A percentile compares a stretch with the other conserved stretches of the same genome.
Conservation (phyloP, 2,797 vertebrate genomes). For the Acrossocheilus fasciatus region DNA sequence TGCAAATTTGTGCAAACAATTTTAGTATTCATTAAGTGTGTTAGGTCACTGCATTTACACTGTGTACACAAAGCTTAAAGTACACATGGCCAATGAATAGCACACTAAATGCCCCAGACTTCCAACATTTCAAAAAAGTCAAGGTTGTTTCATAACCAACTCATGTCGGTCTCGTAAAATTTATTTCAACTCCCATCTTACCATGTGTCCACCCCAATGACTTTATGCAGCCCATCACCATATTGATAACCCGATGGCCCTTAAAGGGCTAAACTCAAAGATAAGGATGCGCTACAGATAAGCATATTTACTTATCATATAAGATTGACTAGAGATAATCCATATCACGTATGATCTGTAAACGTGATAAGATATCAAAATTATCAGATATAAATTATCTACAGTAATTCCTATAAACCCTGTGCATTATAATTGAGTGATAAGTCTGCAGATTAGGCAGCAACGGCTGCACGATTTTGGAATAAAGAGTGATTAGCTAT, state of each 20-base stretch:
- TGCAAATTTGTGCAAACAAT: not conserved
- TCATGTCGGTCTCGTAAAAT: not conserved
- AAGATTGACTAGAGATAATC: slow-evolving; percentile 18
- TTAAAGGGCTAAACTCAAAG: not conserved
- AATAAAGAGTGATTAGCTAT: not conserved
- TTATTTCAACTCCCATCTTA: not conserved
- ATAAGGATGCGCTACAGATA: slow-evolving; percentile 33
- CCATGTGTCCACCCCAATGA: not conserved
- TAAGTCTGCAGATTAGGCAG: slow-evolving; percentile 4
- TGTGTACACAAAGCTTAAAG: slow-evolving; percentile 22
- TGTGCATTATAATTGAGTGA: not conserved
- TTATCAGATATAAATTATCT: not conserved
- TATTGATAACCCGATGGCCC: slow-evolving; percentile 29
- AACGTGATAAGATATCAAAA: slow-evolving; percentile 19
- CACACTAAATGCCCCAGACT: not conserved
- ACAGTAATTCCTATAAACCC: not conserved
- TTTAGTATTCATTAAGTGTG: not conserved
- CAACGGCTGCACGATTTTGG: not conserved
- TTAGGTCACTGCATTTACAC: not conserved
- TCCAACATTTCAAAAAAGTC: slow-evolving; percentile 4
- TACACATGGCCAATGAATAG: not conserved
- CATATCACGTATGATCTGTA: slow-evolving; percentile 6
- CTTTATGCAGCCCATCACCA: not conserved
- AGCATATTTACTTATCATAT: not conserved
- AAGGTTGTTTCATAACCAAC: not conserved